Evolutionary conservation across 2,797 vertebrate genomes (phyloP), one percentile per base, ranked within the genome.

Genomic region (Phoebastria nigripes): DNA sequence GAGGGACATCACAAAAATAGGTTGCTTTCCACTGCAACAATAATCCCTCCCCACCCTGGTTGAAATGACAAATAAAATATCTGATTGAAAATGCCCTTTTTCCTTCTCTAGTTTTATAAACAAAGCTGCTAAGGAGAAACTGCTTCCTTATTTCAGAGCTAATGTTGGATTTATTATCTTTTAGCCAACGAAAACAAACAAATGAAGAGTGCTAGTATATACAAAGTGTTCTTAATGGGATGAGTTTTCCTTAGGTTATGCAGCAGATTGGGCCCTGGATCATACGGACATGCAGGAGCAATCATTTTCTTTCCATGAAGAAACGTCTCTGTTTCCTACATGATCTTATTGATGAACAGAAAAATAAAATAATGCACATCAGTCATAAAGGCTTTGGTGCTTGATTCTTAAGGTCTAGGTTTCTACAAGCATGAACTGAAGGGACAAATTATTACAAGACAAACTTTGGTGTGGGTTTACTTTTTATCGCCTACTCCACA

Each of bases 131-230:
- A 26, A 94, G 85, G 82, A 97, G 94, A 94, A 96, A 93, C 66
- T 11, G 87, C 86, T 98, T 98, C 97, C 96, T 96, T 85, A 21
- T 51, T 92, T 79, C 29, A 69, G 67, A 67, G 16, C 71, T 94
- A 84, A 41, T 82, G 95, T 66, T 76, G 84, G 61, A 63, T 91
- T 56, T 92, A 63, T 95, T 63, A 63, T 51, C 56, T 92, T 41
- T 69, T 24, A 56, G 94, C 97, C 96, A 98, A 96, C 35, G 78
- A 97, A 97, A 98, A 98, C 87, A 97, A 98, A 96, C 59, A 93
- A 83, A 55, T 52, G 67, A 84, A 88, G 82, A 90, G 82, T 41
- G 72, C 81, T 92, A 72, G 78, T 91, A 93, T 91, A 97, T 71
- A 96, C 96, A 94, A 97, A 98, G 66, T 87, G 28, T 94, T 89